A percentile compares a stretch with the other conserved stretches of the same genome.
phyloP scores from a whole-genome alignment of 2,888 invertebrate species.

The Trileptium ribeirensis region DNA sequence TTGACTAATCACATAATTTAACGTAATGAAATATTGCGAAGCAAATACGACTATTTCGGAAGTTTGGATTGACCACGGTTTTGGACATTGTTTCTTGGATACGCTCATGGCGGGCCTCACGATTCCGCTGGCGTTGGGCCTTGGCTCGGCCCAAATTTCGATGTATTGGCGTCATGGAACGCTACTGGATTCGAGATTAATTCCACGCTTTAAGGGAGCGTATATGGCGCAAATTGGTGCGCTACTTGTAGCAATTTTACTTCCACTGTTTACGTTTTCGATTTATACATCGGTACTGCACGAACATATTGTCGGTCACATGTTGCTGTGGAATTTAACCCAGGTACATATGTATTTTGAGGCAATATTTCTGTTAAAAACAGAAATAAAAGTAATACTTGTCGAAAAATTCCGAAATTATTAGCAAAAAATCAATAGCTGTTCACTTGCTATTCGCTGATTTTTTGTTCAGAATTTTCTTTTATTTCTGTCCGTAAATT shows the following conservation, averaged over 20 bases:
- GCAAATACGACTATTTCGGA: conserved; percentile 2
- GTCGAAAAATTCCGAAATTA: not conserved
- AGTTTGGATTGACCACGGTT: conserved; percentile 22
- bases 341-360: not conserved
- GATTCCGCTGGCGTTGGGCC: not conserved
- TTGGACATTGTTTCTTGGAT: conserved; percentile 24
- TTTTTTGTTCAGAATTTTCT: too few species aligned
- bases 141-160: conserved; percentile 6
- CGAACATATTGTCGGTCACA: not conserved
- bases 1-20: too few species aligned
- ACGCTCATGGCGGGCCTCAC: not conserved
- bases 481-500: too few species aligned
- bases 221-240: not conserved
- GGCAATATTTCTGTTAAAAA: too few species aligned
- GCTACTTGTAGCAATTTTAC: not conserved
- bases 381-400: not conserved
- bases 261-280: conserved; percentile 3
- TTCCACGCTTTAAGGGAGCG: not conserved
- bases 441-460: too few species aligned
- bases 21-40: conserved; percentile 21
- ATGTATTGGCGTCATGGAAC: conserved; percentile 18
- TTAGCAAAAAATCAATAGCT: not conserved
- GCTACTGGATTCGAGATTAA: not conserved
- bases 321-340: not conserved
- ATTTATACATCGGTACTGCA: not conserved